phyloP scores from a whole-genome alignment of 2,113 vertebrate species.

The Nothoprocta perdicaria region DNA sequence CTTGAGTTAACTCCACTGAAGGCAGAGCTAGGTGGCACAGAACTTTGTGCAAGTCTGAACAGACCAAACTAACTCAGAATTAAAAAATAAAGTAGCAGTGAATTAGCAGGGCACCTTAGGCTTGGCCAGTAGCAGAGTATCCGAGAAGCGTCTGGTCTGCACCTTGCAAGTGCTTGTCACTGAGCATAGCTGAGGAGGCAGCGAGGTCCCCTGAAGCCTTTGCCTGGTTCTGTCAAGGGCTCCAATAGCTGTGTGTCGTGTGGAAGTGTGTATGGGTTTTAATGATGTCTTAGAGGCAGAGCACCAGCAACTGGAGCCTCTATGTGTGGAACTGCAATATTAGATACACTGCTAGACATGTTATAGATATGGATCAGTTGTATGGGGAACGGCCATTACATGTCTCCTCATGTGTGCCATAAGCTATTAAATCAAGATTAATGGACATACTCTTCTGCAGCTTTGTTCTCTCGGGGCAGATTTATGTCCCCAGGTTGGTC shows the following conservation, averaged over 20 bases:
- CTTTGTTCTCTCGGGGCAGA: background rate
- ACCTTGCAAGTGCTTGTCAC: background rate
- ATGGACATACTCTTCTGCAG: background rate
- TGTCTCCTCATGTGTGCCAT: background rate
- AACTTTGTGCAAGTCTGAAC: background rate
- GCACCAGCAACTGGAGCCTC: background rate
- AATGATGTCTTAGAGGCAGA: background rate
- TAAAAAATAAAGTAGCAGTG: background rate
- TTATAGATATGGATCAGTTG: background rate
- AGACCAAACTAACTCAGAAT: background rate
- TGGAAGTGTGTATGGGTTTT: background rate
- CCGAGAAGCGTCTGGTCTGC: background rate
- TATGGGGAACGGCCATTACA: background rate
- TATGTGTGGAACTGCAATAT: background rate
- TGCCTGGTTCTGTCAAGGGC: background rate
- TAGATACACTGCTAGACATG: rapidly evolving
- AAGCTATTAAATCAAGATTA: slow-evolving; percentile 24
- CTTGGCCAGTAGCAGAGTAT: background rate
- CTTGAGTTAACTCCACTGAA: slow-evolving; percentile 1
- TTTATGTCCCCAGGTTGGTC: background rate
- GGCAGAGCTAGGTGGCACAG: background rate
- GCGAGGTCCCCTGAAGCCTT: background rate
- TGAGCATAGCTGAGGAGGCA: background rate
- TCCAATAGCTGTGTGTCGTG: background rate
- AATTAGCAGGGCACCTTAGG: slow-evolving; percentile 6